Evolutionary conservation across 1,140 invertebrate species (phyloP).

Genomic region (Meloidogyne exigua): DNA sequence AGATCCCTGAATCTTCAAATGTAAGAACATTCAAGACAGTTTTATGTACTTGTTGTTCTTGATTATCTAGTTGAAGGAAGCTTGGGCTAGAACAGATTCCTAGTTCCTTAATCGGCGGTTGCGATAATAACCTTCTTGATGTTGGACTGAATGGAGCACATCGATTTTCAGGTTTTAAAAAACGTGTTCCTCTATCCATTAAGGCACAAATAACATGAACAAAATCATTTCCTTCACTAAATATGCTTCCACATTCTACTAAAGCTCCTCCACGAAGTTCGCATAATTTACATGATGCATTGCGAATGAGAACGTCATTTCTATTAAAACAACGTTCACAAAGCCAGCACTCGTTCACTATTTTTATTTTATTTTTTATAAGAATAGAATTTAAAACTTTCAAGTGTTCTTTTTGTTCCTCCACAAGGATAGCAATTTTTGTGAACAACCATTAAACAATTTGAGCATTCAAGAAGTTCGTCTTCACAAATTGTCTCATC

Average conservation of each 20-base stretch:
- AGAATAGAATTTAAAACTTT: neutral
- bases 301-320: slow-evolving; percentile 34
- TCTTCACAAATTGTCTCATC: slow-evolving; percentile 22
- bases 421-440: slow-evolving; percentile 25
- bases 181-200: slow-evolving; percentile 27
- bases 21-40: neutral
- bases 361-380: neutral
- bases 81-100: neutral
- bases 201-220: slow-evolving; percentile 41
- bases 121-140: slow-evolving; percentile 18
- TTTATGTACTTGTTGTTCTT: neutral
- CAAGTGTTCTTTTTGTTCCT: neutral
- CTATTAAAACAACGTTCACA: slow-evolving; percentile 28
- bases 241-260: slow-evolving; percentile 10
- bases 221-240: slow-evolving; percentile 17
- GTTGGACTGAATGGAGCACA: slow-evolving; percentile 23
- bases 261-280: slow-evolving; percentile 37
- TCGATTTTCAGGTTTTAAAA: slow-evolving; percentile 26
- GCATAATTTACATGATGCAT: slow-evolving; percentile 29
- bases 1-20: neutral
- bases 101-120: neutral
- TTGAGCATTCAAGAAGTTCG: slow-evolving; percentile 29
- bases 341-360: slow-evolving; percentile 6
- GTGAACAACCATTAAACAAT: slow-evolving; percentile 39
- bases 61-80: neutral